Conservation (phyloP, 2,113 vertebrate species). For the Elephantulus edwardii region DNA sequence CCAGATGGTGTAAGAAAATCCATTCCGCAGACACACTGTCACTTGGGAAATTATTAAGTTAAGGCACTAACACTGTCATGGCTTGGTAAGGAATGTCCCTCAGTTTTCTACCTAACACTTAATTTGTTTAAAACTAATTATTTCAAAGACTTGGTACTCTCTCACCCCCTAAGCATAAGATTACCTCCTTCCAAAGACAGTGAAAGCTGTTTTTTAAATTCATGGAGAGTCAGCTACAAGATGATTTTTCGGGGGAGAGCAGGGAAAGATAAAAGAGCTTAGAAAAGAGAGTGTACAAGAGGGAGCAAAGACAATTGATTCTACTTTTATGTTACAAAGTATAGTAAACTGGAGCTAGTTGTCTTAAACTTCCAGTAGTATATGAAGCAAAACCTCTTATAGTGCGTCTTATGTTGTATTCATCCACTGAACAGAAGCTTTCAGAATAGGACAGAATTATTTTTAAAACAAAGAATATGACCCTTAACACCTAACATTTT, state of each 20-base stretch:
- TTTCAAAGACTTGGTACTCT: slow-evolving; percentile 17
- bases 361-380: slow-evolving; percentile 37
- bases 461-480: slow-evolving; percentile 14
- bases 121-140: slow-evolving; percentile 53
- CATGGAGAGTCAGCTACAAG: not conserved
- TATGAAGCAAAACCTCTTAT: slow-evolving; percentile 42
- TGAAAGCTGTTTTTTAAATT: slow-evolving; percentile 31
- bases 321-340: slow-evolving; percentile 47
- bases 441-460: slow-evolving; percentile 33
- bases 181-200: not conserved
- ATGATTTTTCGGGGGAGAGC: slow-evolving; percentile 19
- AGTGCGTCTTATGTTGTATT: slow-evolving; percentile 20
- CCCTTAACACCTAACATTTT: slow-evolving; percentile 40
- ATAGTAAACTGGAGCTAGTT: not conserved
- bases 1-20: slow-evolving; percentile 83
- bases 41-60: slow-evolving; percentile 81
- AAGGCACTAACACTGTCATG: slow-evolving; percentile 66
- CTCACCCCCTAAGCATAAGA: slow-evolving; percentile 26
- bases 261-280: not conserved
- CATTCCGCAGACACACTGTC: slow-evolving; percentile 84
- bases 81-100: slow-evolving; percentile 67
- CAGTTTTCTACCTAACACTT: slow-evolving; percentile 64
- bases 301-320: slow-evolving; percentile 19
- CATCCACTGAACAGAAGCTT: slow-evolving; percentile 25
- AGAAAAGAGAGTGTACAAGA: not conserved